Conservation (phyloP, 2,888 invertebrate genomes). For the Leucoptera coffeella region DNA sequence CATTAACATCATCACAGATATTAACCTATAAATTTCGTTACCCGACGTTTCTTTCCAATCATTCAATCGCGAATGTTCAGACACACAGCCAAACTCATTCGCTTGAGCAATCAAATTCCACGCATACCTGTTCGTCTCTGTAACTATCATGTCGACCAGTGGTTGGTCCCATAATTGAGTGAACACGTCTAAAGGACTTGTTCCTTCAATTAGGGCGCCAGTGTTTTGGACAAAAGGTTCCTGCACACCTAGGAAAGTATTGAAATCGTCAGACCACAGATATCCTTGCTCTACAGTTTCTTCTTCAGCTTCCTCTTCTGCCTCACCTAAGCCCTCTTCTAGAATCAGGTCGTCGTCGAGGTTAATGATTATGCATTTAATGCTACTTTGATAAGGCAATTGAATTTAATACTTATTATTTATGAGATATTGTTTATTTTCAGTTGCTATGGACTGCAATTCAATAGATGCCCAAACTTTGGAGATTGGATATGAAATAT, state of each 20-base stretch:
- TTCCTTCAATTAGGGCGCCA: conserved; percentile 2
- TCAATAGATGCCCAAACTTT: conserved; percentile 25
- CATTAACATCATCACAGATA: not conserved
- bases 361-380: conserved; percentile 4
- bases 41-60: too few relatives aligned
- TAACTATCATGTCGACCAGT: too few relatives aligned
- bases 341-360: too few relatives aligned
- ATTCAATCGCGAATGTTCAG: too few relatives aligned
- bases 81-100: too few relatives aligned
- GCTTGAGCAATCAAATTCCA: too few relatives aligned
- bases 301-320: conserved; percentile 1
- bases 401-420: conserved; percentile 1
- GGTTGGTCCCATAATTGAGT: conserved; percentile 3
- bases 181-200: conserved; percentile 2
- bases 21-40: too few relatives aligned
- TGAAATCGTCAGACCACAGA: too few relatives aligned
- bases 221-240: not conserved
- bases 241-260: not conserved
- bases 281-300: not conserved
- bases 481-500: conserved; percentile 38
- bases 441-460: conserved; percentile 37
- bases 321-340: too few relatives aligned
- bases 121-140: too few relatives aligned
- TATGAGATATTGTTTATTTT: conserved; percentile 9
- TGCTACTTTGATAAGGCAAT: not conserved